Conservation (phyloP, 2,797 vertebrate species). For the Rhinogobio ventralis region DNA sequence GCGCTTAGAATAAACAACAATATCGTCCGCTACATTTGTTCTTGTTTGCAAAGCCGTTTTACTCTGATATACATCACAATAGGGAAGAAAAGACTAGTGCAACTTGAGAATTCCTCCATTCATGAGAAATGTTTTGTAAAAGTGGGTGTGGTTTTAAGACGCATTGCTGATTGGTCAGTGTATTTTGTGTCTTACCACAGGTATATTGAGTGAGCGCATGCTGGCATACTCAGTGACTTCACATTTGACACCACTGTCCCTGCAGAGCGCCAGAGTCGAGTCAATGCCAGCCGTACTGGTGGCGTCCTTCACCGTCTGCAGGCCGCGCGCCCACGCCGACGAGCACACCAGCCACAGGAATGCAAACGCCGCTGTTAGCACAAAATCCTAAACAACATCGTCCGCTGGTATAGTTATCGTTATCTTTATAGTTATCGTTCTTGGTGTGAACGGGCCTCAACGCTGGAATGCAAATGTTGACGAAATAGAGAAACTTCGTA, state of each 20-base stretch:
- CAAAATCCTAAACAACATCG: constrained; percentile 93
- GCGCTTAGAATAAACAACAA: too few species aligned
- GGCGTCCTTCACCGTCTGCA: constrained; percentile 87
- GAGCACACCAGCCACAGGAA: constrained; percentile 92
- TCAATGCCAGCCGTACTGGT: constrained; percentile 73
- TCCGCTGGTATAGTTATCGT: too few species aligned
- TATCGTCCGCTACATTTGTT: background rate
- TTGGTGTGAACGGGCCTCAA: background rate
- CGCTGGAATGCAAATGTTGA: background rate
- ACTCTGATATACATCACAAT: background rate
- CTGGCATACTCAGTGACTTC: constrained; percentile 76
- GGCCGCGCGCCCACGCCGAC: constrained; percentile 89
- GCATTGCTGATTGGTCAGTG: background rate
- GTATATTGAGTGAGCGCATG: constrained; percentile 88
- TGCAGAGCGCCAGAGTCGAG: constrained; percentile 66
- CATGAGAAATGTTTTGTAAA: too few species aligned
- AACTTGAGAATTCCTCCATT: too few species aligned
- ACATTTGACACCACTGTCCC: constrained; percentile 65
- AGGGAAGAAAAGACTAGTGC: too few species aligned
- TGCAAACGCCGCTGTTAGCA: constrained; percentile 79
- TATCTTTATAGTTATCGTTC: too few species aligned
- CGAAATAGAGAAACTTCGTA: background rate
- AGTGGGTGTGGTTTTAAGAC: background rate
- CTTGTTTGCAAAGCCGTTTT: background rate
- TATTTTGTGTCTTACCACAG: constrained; percentile 82